These are phyloP conservation scores for Heterochromis multidens DNA, from an alignment of 2,113 vertebrate species.

Conservation along the genomic window DNA sequence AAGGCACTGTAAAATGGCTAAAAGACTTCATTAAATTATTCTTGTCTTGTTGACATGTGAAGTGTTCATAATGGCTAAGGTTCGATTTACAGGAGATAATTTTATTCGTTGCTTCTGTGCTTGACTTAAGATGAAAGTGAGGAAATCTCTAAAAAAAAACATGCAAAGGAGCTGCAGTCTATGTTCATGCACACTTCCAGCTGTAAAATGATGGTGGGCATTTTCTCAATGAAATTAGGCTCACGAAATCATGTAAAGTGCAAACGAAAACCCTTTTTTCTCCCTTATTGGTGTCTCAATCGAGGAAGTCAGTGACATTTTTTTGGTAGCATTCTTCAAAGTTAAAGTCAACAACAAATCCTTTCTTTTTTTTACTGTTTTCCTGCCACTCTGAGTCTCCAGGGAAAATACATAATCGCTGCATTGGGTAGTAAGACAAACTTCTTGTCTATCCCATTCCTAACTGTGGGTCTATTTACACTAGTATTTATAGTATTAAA, in stretches of 20 bases:
- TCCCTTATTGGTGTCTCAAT: neutral
- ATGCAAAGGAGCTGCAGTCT: no score
- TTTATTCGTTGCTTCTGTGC: neutral
- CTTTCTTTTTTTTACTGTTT: constrained; percentile 81
- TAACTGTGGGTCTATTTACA: neutral
- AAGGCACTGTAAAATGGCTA: neutral
- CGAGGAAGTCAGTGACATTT: neutral
- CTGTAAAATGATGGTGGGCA: neutral
- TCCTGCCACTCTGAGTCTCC: constrained; percentile 66
- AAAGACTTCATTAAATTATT: neutral
- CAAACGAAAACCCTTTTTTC: accelerated
- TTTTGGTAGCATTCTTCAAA: constrained; percentile 71
- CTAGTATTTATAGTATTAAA: neutral
- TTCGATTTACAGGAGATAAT: neutral
- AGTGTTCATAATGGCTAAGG: neutral
- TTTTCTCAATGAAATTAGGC: neutral
- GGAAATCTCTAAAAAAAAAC: neutral
- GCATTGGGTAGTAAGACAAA: constrained; percentile 80
- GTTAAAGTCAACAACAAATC: constrained; percentile 77
- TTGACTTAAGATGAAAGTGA: constrained; percentile 1
- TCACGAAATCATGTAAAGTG: neutral
- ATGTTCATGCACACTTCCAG: neutral
- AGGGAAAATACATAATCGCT: constrained; percentile 76
- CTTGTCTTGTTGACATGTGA: neutral
- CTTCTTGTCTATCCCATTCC: constrained; percentile 87